Conservation (phyloP, 2,113 vertebrate genomes). For the Clarias batrachus region DNA sequence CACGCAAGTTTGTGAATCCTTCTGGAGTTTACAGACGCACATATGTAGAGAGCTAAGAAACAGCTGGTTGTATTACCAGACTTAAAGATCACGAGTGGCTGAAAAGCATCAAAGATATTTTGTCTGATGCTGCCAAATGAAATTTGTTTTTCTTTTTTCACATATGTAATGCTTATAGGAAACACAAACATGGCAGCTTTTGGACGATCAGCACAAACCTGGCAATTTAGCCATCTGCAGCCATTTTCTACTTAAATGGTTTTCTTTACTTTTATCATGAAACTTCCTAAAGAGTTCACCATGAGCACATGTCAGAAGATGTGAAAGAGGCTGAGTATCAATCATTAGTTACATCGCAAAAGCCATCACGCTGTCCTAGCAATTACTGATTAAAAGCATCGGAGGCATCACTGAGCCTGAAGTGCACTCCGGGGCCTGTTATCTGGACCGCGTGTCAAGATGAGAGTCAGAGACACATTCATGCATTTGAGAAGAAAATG, state of each 20-base stretch:
- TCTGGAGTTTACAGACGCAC: not conserved
- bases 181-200: conserved; percentile 44
- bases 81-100: conserved; percentile 18
- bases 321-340: conserved; percentile 67
- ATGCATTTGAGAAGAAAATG: conserved; percentile 69
- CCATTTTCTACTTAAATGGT: conserved; percentile 74
- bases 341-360: conserved; percentile 71
- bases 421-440: conserved; percentile 45
- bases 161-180: not conserved
- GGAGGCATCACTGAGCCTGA: conserved; percentile 57
- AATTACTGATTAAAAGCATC: conserved; percentile 75
- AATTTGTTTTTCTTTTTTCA: not conserved
- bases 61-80: not conserved
- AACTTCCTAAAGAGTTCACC: conserved; percentile 53
- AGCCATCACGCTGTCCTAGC: conserved; percentile 72
- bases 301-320: conserved; percentile 49
- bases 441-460: conserved; percentile 58
- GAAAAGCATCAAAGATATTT: not conserved
- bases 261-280: conserved; percentile 68
- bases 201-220: conserved; percentile 55
- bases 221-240: conserved; percentile 58
- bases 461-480: conserved; percentile 69
- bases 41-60: not conserved
- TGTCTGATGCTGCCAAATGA: not conserved
- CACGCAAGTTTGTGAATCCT: not conserved